Evolutionary conservation across 2,797 vertebrate genomes (phyloP), one percentile per base, ranked within the genome.

Genomic region (Sparus aurata): DNA sequence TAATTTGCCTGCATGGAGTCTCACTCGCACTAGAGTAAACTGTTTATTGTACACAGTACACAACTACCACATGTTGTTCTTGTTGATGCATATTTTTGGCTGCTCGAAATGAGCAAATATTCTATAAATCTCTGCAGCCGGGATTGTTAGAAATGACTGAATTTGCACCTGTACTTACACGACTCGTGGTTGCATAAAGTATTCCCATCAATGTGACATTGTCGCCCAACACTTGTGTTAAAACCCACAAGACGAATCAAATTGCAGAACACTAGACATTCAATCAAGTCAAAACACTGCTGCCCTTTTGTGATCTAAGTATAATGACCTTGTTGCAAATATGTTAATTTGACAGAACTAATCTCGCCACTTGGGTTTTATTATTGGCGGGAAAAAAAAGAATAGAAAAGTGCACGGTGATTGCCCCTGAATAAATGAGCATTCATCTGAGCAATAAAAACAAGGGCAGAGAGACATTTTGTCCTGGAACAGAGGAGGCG

Each of bases 361-460:
- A 78, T 74, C 15, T 54, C 8, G 2, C 53, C 50, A 23, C 62
- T 60, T 43, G 47, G 52, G 20, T 73, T 80, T 83, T 66, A 38
- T 73, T 71, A 73, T 52, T 62, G 34, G 60, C 27, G 43, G 68
- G 34, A 34, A 34, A 70, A 66, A 34, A 30, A 30, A 30, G 4
- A 30, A 30, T 5, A 34, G 34, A 34, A 70, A 66, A 34, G 60
- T 2, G 8, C 70, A 30, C 72, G 22, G 53, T 84, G 69, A 85
- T 86, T 85, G 79, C 58, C 27, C 74, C 22, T 38, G 64, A 41
- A 23, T 41, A 66, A 34, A 46, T 63, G 59, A 45, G 76, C 50
- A 80, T 78, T 83, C 18, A 66, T 82, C 74, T 49, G 18, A 55
- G 27, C 45, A 70, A 80, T 67, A 74, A 75, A 68, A 83, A 69